Percentiles rank a stretch among this genome's conserved stretches.
phyloP scores from a whole-genome alignment of 1,140 invertebrate species.

The Eulimnadia texana region DNA sequence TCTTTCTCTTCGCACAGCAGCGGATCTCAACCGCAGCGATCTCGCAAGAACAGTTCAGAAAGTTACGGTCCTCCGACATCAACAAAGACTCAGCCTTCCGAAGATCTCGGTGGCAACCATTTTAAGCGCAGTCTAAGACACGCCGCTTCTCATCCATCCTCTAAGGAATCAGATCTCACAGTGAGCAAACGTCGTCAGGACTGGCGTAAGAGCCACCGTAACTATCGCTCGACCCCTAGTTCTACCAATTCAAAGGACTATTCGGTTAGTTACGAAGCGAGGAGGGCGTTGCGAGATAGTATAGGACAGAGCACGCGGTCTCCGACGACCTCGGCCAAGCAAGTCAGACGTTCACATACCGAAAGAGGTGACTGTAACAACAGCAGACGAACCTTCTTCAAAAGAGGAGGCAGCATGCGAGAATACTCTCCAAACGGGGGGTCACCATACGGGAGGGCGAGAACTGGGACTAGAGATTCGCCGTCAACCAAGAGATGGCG shows the following conservation, averaged over 20 bases:
- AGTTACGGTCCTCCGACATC: too few relatives aligned
- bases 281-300: not conserved
- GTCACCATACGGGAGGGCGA: not conserved
- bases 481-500: constrained; percentile 2
- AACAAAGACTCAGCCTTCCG: too few relatives aligned
- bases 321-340: too few relatives aligned
- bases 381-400: not conserved
- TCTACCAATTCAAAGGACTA: not conserved
- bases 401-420: not conserved
- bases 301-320: not conserved
- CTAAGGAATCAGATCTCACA: not conserved
- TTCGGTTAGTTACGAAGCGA: constrained; percentile 1
- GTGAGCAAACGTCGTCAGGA: constrained; percentile 2
- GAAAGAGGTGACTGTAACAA: too few relatives aligned
- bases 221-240: not conserved
- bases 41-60: too few relatives aligned
- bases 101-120: too few relatives aligned
- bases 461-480: not conserved
- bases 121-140: not conserved
- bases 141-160: not conserved
- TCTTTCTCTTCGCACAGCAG: not conserved
- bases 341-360: too few relatives aligned
- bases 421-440: not conserved
- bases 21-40: too few relatives aligned
- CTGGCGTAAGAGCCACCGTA: not conserved